Evolutionary conservation across 2,888 invertebrate species (phyloP), one percentile per base, ranked within the genome.

Genomic region (Anarsia innoxiella): DNA sequence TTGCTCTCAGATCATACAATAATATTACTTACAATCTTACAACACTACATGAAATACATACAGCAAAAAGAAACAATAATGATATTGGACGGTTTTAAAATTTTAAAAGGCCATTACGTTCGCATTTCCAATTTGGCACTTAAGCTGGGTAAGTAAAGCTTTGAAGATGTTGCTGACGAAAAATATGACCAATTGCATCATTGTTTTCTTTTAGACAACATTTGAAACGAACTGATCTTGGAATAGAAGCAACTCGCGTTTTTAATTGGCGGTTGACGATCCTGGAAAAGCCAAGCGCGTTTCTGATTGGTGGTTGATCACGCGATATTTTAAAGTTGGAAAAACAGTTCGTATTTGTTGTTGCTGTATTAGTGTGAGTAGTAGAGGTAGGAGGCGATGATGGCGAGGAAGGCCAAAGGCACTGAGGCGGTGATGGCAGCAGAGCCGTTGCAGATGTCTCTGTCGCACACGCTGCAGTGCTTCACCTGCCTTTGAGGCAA

Each of bases 401-500:
- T 57, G 1, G 77, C 66, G 23, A 75, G 31, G 23, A 66, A 45
- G 6, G 75, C 73, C 3, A 84, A 56, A 8, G 82, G 76, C 36
- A 77, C 44, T 3, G 82, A 79, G 39, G 71, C 60, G 4, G 63
- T 48, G 13, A 71, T 45, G n/a, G 78, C 57, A 6, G 67, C 68
- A 36, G 79, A 79, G 14, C 71, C 73, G 48, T 88, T 88, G 67
- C 88, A 88, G 37, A 64, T 73, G 40, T 88, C 87, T 41, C 71
- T 76, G 53, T 82, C 72, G 54, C 88, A 88, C 27, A 82, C 69
- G 39, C 59, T 59, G 71, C 83, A 84, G 46, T 61, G 48, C 39
- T 65, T 71, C 49, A 83, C 41, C 51, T 63, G 51, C 49, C 65
- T 44, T 40, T 38, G 12, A n/a, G 59, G 49, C 2, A 41, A 41